A percentile compares a stretch with the other conserved stretches of the same genome.
phyloP scores from a whole-genome alignment of 2,113 vertebrate genomes.

The Sinocyclocheilus anophthalmus region DNA sequence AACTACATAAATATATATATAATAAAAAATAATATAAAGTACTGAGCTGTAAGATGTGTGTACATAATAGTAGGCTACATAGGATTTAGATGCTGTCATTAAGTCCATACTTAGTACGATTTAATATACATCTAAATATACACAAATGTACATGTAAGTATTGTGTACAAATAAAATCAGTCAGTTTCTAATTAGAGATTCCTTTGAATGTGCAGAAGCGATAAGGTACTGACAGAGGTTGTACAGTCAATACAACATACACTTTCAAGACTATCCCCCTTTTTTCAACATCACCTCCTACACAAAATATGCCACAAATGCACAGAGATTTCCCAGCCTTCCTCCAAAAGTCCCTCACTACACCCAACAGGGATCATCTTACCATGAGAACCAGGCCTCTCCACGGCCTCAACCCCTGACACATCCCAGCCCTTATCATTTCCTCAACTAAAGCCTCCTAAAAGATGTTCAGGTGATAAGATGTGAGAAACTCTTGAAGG shows the following conservation, averaged over 20 bases:
- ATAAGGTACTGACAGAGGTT: not conserved
- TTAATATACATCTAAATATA: not conserved
- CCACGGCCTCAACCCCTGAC: slow-evolving; percentile 40
- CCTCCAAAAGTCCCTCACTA: slow-evolving; percentile 40
- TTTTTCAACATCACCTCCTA: not conserved
- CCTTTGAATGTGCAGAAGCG: not conserved
- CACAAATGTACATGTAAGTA: not conserved
- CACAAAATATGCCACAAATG: slow-evolving; percentile 30
- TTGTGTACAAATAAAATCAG: not conserved
- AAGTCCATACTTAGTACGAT: not conserved
- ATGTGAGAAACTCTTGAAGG: slow-evolving; percentile 5
- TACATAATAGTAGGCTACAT: not conserved
- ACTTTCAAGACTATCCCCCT: not conserved
- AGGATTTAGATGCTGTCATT: not conserved
- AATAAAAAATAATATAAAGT: too few relatives aligned
- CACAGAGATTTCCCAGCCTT: slow-evolving; percentile 29
- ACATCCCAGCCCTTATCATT: slow-evolving; percentile 52
- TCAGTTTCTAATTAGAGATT: not conserved
- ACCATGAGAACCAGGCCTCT: slow-evolving; percentile 39
- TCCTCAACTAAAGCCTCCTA: slow-evolving; percentile 11
- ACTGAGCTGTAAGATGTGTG: too few relatives aligned
- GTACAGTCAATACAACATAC: slow-evolving; percentile 1
- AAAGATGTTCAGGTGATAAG: not conserved
- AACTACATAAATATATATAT: too few relatives aligned
- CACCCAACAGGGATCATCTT: slow-evolving; percentile 46